phyloP scores from a whole-genome alignment of 2,888 invertebrate genomes.

The Heliconius hortense region DNA sequence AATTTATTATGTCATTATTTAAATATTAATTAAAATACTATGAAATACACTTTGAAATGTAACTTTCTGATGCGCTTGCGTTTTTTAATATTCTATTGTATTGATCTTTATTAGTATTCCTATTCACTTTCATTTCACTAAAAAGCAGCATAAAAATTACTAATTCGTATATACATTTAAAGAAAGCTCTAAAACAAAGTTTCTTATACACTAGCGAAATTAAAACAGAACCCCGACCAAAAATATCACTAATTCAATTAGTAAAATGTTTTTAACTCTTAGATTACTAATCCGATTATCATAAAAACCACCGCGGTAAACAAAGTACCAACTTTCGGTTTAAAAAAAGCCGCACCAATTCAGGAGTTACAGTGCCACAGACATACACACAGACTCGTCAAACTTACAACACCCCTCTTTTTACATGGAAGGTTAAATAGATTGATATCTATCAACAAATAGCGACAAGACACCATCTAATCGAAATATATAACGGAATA shows the following conservation, averaged over 20 bases:
- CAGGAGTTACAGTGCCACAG: too few species aligned
- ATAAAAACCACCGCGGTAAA: too few species aligned
- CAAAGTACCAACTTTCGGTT: too few species aligned
- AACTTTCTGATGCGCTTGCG: neutral
- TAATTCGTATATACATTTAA: neutral
- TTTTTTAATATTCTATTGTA: neutral
- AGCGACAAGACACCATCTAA: constrained; percentile 18
- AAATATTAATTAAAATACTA: neutral
- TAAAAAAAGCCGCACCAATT: too few species aligned
- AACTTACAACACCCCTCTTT: too few species aligned
- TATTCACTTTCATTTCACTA: neutral
- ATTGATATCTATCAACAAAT: neutral
- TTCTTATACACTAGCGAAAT: neutral
- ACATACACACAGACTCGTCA: too few species aligned
- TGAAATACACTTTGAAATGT: neutral
- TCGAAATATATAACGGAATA: constrained; percentile 46
- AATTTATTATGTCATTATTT: neutral
- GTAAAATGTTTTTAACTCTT: too few species aligned
- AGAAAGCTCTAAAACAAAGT: neutral
- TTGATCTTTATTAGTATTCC: neutral
- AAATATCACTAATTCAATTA: too few species aligned
- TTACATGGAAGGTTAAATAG: neutral
- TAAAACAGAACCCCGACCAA: too few species aligned
- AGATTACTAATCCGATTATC: too few species aligned
- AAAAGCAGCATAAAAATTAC: neutral